These are phyloP conservation scores for Calliopsis andreniformis DNA, from an alignment of 1,140 invertebrate genomes.

Conservation along the genomic window DNA sequence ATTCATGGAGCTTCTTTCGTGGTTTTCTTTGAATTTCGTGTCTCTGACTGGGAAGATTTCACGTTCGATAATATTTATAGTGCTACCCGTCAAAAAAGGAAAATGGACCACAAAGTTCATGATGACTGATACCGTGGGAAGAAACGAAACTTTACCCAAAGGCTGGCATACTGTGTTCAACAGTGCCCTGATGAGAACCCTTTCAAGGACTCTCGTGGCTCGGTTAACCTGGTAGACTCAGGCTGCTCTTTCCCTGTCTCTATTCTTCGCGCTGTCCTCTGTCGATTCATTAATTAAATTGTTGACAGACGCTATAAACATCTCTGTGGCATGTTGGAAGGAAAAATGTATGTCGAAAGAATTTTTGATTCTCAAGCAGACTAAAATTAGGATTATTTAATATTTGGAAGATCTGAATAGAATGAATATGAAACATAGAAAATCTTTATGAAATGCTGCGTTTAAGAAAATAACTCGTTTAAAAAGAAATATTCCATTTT, in stretches of 20 bases:
- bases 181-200: slow-evolving; percentile 31
- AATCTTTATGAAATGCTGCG: too few species aligned
- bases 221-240: slow-evolving; percentile 31
- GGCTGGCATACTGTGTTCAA: slow-evolving; percentile 30
- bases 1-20: background rate
- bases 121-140: background rate
- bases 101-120: slow-evolving; percentile 3
- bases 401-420: too few species aligned
- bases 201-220: slow-evolving; percentile 8
- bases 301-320: too few species aligned
- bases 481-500: too few species aligned
- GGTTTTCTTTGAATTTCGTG: background rate
- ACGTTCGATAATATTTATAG: slow-evolving; percentile 14
- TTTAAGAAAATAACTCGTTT: too few species aligned
- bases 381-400: too few species aligned
- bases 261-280: background rate
- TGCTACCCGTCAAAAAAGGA: background rate
- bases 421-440: too few species aligned
- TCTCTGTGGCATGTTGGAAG: too few species aligned
- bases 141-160: slow-evolving; percentile 22
- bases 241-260: background rate
- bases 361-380: too few species aligned
- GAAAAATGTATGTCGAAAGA: too few species aligned
- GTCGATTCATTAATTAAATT: slow-evolving; percentile 38
- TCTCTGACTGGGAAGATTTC: background rate